Base-by-base conservation (phyloP, 2,888 invertebrate genomes). In the Ramazzottius varieornatus region DNA sequence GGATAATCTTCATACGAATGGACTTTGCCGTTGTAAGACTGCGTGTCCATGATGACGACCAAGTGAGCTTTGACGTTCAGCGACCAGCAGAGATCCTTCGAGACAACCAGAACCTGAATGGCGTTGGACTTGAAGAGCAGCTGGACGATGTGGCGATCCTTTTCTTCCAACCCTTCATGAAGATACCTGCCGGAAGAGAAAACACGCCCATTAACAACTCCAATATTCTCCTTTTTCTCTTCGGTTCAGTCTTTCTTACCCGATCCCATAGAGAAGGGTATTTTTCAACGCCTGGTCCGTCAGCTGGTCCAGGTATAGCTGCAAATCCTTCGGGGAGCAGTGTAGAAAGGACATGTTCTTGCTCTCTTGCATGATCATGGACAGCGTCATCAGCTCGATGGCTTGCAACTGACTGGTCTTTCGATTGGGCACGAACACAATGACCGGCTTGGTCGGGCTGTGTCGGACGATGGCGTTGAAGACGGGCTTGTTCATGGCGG, bases 401-500 rank as follows among this genome's bases (percentile, higher is more conserved):
- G 96, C 96, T 0, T 93, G 88, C n/a, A 94, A 79, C 20, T 91
- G 81, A 0, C 92, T 86, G 76, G 91, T 90, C 66, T 90, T 85
- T 0, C 93, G 80, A 0, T 89, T 88, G 0, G 92, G 88, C 1
- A 92, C 92, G 76, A 92, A 92, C 32, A 93, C 84, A 8, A 88
- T 84, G 1, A 85, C 87, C 0, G 93, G 91, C 70, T 83, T 81
- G 29, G 20, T 54, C 0, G 87, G 85, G 66, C 88, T 87, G 75
- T 88, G 83, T 33, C 88, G 83, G 1, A 85, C 73, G 46, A 96
- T 86, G 0, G 90, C 84, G 77, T 92, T 91, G 79, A 94, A 99
- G 0, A 91, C 87, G 0, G 98, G 96, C 73, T 94, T 93, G 0
- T 89, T 87, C 98, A 99, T 98, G 0, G 96, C 90, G 0, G 93